Conservation (phyloP, 2,888 invertebrate genomes). For the Adineta ricciae region DNA sequence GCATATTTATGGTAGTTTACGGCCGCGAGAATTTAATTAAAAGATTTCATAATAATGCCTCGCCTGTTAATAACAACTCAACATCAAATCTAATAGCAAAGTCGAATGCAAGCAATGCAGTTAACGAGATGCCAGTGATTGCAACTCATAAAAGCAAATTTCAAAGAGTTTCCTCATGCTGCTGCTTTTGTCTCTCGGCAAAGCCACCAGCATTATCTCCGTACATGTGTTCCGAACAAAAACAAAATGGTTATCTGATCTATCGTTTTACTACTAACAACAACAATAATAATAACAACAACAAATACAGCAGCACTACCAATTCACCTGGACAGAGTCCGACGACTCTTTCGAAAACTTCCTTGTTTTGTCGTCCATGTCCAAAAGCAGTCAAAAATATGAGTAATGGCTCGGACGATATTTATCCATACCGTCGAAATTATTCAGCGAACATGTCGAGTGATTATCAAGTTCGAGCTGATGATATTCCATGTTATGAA, state of each 20-base stretch:
- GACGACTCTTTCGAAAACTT: neutral
- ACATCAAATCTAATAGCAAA: neutral
- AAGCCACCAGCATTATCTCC: neutral
- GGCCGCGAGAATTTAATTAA: slow-evolving; percentile 29
- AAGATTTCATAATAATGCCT: neutral
- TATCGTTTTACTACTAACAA: neutral
- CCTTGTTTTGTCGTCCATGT: neutral
- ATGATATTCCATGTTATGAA: slow-evolving; percentile 5
- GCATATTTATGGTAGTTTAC: slow-evolving; percentile 41
- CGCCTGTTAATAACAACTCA: neutral
- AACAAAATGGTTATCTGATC: neutral
- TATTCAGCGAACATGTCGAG: neutral
- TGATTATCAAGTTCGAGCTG: neutral
- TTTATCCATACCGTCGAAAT: neutral
- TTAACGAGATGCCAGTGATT: neutral
- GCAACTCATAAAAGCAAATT: neutral
- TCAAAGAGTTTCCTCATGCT: neutral
- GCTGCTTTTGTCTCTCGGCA: neutral
- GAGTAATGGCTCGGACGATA: neutral
- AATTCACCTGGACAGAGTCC: neutral
- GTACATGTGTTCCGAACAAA: neutral
- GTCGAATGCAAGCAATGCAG: neutral
- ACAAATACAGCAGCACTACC: neutral
- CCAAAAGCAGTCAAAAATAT: neutral
- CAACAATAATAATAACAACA: neutral